A percentile compares a stretch with the other conserved stretches of the same genome.
Conservation (phyloP, 2,113 vertebrate species). For the Myotis yumanensis region DNA sequence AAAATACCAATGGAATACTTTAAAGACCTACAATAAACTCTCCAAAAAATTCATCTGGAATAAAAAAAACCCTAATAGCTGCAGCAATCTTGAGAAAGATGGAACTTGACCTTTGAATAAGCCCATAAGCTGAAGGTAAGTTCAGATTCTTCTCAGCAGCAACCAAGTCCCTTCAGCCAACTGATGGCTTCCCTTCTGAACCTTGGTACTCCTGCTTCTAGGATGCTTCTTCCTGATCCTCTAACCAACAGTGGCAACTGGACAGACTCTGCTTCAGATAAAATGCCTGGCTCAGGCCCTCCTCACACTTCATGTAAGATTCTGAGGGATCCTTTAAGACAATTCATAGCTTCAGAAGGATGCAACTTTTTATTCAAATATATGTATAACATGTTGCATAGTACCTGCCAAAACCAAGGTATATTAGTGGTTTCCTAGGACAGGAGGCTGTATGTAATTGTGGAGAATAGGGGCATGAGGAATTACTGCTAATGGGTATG, state of each 20-base stretch:
- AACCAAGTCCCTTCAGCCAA: neutral
- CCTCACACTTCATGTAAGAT: neutral
- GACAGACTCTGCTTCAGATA: neutral
- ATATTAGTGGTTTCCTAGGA: neutral
- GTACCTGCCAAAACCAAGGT: neutral
- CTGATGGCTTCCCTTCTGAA: neutral
- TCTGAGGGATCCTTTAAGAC: neutral
- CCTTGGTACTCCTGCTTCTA: neutral
- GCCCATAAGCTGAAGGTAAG: neutral
- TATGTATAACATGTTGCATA: neutral
- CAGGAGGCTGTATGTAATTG: neutral
- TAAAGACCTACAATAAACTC: too few species aligned
- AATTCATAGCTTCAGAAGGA: neutral
- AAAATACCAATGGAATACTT: too few species aligned
- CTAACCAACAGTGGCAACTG: neutral
- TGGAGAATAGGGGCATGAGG: too few species aligned
- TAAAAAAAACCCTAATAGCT: too few species aligned
- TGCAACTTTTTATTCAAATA: neutral
- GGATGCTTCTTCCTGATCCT: neutral
- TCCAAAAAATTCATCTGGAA: too few species aligned
- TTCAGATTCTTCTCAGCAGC: neutral
- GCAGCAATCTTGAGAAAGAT: too few species aligned
- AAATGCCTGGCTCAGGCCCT: neutral
- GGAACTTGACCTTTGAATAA: neutral
- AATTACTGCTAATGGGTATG: neutral